Evolutionary conservation across 2,113 vertebrate species (phyloP), one percentile per base, ranked within the genome.

Genomic region (Alaudala cheleensis): DNA sequence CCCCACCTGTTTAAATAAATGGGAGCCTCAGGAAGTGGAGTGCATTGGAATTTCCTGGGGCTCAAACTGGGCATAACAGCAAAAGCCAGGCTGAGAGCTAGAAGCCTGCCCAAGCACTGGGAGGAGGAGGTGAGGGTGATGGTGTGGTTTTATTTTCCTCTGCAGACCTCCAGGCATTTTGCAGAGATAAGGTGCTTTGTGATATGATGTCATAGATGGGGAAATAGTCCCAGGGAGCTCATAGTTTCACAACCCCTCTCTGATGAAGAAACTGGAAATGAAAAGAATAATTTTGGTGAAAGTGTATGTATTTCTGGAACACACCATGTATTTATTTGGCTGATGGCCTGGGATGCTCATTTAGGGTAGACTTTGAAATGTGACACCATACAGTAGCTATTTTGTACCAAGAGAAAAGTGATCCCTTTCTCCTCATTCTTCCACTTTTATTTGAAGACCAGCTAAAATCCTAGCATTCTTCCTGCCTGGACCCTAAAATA

Each of bases 1-100:
- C 54, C 51, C 62, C 60, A 93, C 74, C 81, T 95, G 79, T 94
- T 92, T 81, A 95, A 96, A 94, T 96, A 93, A 92, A 95, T 34
- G 54, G 39, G 66, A 94, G 42, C 67, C 74, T 95, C 39, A 62
- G 90, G 88, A 94, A 88, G 53, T 94, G 82, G 60, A 66, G 37
- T 67, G 64, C 62, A 22, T 33, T 92, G 88, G 79, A 93, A 95
- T 92, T 92, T 90, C 62, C 58, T 94, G 88, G 79, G 33, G 67
- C 62, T 94, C 14, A 44, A 29, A 73, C 20, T 70, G 22, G 34
- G 67, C 74, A 50, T 79, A 93, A 54, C 29, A 86, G 86, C 74
- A 92, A 70, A 88, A 77, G 45, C 15, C 12, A 67, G 60, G n/a
- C 69, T 62, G 71, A 54, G 61, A 82, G 7, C 24, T 92, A 37